Percentiles rank a stretch among this genome's conserved stretches.
These are phyloP conservation scores for Coleophora deauratella DNA, from an alignment of 2,888 invertebrate species.

Conservation along the genomic window DNA sequence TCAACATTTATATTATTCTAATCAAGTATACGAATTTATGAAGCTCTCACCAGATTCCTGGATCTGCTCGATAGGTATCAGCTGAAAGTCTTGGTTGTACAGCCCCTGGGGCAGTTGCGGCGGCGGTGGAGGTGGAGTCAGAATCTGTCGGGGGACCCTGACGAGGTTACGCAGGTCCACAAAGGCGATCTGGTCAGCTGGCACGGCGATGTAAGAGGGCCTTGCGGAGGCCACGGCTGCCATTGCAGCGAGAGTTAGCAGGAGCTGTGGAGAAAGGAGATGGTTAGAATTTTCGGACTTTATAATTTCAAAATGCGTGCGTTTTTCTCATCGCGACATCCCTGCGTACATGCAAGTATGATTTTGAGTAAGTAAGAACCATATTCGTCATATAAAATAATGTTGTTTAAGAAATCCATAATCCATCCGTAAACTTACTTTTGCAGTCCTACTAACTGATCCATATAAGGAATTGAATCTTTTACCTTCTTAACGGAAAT, in stretches of 20 bases:
- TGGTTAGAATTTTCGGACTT: neutral
- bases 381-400: too few relatives aligned
- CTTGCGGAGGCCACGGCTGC: conserved; percentile 49
- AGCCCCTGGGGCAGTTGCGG: conserved; percentile 28
- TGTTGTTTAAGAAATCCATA: too few relatives aligned
- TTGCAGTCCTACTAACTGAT: too few relatives aligned
- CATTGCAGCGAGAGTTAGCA: conserved; percentile 36
- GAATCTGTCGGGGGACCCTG: conserved; percentile 51
- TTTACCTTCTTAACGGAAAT: too few relatives aligned
- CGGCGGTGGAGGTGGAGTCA: conserved; percentile 40
- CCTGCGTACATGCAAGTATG: too few relatives aligned
- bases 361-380: too few relatives aligned
- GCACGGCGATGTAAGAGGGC: conserved; percentile 76
- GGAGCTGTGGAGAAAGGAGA: conserved; percentile 34
- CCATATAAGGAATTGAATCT: too few relatives aligned
- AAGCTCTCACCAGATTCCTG: conserved; percentile 46
- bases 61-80: conserved; percentile 32
- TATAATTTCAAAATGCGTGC: too few relatives aligned
- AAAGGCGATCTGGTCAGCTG: conserved; percentile 75
- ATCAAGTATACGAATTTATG: too few relatives aligned
- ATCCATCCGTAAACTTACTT: too few relatives aligned
- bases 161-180: conserved; percentile 62
- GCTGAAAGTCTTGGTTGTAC: conserved; percentile 49
- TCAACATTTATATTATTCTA: too few relatives aligned
- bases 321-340: too few relatives aligned